These are phyloP conservation scores for Sigmodon hispidus DNA, from an alignment of 2,113 vertebrate species.

Conservation along the genomic window DNA sequence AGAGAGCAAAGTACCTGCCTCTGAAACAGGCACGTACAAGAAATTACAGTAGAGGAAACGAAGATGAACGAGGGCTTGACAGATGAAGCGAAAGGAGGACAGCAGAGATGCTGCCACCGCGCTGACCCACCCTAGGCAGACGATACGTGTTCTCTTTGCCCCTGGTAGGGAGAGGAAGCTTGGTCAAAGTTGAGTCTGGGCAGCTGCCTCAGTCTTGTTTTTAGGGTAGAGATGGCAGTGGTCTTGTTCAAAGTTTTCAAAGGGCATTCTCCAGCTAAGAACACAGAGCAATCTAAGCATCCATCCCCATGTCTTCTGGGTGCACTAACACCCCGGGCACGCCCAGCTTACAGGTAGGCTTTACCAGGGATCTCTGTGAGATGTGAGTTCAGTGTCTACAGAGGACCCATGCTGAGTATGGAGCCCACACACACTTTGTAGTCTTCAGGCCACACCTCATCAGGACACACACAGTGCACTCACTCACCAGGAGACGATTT, in stretches of 20 bases:
- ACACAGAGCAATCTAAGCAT: neutral
- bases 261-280: neutral
- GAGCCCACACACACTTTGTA: neutral
- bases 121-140: rapidly evolving
- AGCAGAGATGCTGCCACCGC: rapidly evolving
- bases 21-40: neutral
- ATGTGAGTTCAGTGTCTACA: neutral
- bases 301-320: neutral
- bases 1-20: neutral
- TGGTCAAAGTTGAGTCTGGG: neutral
- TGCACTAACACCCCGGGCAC: neutral
- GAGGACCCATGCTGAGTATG: neutral
- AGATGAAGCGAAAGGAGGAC: neutral
- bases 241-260: neutral
- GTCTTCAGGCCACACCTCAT: neutral
- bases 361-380: neutral
- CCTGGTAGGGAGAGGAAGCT: too few relatives aligned
- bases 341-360: neutral
- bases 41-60: rapidly evolving
- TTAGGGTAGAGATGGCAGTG: neutral
- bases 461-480: conserved; percentile 63
- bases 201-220: neutral
- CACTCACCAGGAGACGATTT: conserved; percentile 94
- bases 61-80: rapidly evolving
- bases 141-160: rapidly evolving